Conservation (phyloP, 2,113 vertebrate genomes). For the Echinops telfairi region DNA sequence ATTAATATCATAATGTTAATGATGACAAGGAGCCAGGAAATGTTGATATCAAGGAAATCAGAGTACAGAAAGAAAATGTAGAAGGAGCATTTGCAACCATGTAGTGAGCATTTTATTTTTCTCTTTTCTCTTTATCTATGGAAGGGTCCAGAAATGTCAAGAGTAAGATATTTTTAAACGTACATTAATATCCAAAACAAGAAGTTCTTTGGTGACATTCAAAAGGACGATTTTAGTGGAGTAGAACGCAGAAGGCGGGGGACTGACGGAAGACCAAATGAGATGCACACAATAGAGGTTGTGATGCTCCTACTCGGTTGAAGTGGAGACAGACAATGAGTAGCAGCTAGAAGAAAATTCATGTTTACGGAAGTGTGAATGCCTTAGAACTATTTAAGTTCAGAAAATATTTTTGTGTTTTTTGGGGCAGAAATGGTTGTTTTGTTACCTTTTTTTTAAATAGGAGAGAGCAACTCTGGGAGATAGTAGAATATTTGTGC, state of each 20-base stretch:
- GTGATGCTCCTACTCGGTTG: neutral
- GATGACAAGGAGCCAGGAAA: neutral
- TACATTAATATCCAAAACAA: neutral
- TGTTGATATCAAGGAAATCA: neutral
- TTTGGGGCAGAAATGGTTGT: neutral
- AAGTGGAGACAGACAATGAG: neutral
- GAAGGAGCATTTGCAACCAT: neutral
- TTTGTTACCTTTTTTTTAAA: neutral
- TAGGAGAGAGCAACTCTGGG: neutral
- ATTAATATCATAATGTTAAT: neutral
- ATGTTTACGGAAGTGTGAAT: neutral
- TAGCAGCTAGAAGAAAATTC: neutral
- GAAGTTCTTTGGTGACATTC: neutral
- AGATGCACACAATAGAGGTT: neutral
- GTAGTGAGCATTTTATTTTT: neutral
- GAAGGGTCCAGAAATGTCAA: neutral
- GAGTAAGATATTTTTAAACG: neutral
- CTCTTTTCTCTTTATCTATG: conserved; percentile 3
- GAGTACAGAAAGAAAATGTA: neutral
- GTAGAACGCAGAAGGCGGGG: neutral
- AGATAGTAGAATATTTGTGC: neutral
- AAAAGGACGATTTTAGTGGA: neutral
- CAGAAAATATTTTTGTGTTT: neutral
- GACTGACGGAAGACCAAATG: neutral
- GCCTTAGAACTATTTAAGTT: neutral